Evolutionary conservation across 2,797 vertebrate genomes (phyloP).

Genomic region (Sebastes cheni): DNA sequence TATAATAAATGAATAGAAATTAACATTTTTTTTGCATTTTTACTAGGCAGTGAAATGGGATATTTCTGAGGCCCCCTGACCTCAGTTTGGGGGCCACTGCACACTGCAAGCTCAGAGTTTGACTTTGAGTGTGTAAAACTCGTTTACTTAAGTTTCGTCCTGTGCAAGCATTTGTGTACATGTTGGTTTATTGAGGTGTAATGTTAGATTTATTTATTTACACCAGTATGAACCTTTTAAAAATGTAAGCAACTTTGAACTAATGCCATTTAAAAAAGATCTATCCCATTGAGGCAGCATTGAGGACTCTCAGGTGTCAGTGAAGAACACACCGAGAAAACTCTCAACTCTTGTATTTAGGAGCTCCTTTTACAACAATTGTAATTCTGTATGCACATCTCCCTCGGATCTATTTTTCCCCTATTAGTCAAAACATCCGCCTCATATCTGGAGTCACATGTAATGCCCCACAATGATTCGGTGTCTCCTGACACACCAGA

Average conservation of each 20-base stretch:
- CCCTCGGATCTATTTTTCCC: conserved; percentile 5
- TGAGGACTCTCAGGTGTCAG: conserved; percentile 2
- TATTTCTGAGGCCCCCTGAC: neutral
- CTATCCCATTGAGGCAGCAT: neutral
- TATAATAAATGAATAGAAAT: neutral
- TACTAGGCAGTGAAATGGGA: neutral
- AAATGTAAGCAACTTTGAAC: neutral
- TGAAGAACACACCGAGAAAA: conserved; percentile 1
- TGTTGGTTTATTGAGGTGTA: neutral
- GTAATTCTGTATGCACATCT: neutral
- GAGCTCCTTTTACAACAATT: neutral
- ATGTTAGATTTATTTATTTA: neutral
- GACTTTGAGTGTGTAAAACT: neutral
- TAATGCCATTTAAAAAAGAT: neutral
- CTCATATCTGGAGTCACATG: conserved; percentile 63
- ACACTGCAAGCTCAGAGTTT: neutral
- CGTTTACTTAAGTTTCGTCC: neutral
- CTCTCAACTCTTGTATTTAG: neutral
- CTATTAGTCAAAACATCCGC: conserved; percentile 62
- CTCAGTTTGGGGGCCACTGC: neutral
- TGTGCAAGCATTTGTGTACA: neutral
- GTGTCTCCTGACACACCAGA: conserved; percentile 74
- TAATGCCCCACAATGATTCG: conserved; percentile 66
- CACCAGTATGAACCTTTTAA: neutral
- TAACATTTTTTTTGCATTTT: neutral